These are phyloP conservation scores for Volucella inanis DNA, from an alignment of 2,888 invertebrate genomes.

Conservation along the genomic window DNA sequence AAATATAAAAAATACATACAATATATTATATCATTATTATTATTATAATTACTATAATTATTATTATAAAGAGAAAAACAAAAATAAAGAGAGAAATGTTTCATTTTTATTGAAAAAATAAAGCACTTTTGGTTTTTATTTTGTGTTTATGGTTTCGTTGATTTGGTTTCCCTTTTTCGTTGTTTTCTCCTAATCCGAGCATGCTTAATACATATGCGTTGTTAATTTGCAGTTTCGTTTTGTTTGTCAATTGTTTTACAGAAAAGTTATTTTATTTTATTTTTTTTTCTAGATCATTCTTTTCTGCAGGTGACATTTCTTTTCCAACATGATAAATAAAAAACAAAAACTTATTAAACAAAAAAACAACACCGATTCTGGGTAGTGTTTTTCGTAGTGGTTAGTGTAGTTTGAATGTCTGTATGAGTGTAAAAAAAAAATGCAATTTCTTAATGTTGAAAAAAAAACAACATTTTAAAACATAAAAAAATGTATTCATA, in stretches of 20 bases:
- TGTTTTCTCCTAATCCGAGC: slow-evolving; percentile 4
- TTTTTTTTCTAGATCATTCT: slow-evolving; percentile 2
- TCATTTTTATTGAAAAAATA: slow-evolving; percentile 74
- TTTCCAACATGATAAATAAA: slow-evolving; percentile 14
- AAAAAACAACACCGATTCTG: slow-evolving; percentile 61
- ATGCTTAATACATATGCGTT: slow-evolving; percentile 15
- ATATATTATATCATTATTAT: slow-evolving; percentile 75
- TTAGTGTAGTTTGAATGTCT: slow-evolving; percentile 72
- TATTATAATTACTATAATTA: slow-evolving; percentile 70
- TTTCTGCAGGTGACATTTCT: slow-evolving; percentile 19
- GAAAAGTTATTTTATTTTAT: neutral
- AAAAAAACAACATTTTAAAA: slow-evolving; percentile 35
- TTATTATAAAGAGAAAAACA: slow-evolving; percentile 63
- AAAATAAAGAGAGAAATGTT: slow-evolving; percentile 72
- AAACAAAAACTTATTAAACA: slow-evolving; percentile 37
- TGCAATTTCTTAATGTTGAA: slow-evolving; percentile 72
- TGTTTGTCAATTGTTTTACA: too few relatives aligned
- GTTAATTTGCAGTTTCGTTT: neutral
- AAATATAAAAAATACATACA: slow-evolving; percentile 68
- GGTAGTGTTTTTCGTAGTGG: slow-evolving; percentile 59
- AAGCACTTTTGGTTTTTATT: slow-evolving; percentile 40
- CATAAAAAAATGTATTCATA: slow-evolving; percentile 68
- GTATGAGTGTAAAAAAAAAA: slow-evolving; percentile 68
- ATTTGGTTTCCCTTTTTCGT: slow-evolving; percentile 41
- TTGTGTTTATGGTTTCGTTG: slow-evolving; percentile 13